Evolutionary conservation across 53 echinoderm and acorn worm species (phyloP), one percentile per base, ranked within the genome.

Genomic region (Stichopus horrens): DNA sequence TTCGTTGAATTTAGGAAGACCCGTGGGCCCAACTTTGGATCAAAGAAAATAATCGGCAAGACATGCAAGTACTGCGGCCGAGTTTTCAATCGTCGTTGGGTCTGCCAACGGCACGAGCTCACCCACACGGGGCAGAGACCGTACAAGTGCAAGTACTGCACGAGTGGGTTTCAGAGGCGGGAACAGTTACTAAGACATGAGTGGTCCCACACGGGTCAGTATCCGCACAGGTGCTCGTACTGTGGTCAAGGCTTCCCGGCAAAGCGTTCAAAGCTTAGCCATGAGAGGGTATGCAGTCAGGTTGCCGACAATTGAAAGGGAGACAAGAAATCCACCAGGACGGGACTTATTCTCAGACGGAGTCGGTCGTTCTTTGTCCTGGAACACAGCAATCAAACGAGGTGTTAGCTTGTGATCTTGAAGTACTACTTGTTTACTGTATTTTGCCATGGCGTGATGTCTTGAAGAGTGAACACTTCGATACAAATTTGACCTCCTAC

Each of bases 41-140:
- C 57, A 58, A 81, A 81, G 58, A 7, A 58, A 21, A 9, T 56
- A 55, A 56, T 55, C 8, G 81, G 81, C 21, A 81, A 58, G 58
- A 81, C 81, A 18, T 81, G 81, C 81, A 54, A 58, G n/a, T 81
- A 81, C 53, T 81, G 81, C 18, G 81, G 81, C 8, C n/a, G 57
- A 54, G 58, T 58, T 18, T 81, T 81, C 81, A 81, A 81, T n/a
- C 81, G 81, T 10, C 57, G 81, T 55, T 81, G 81, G 81, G 22
- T 81, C 8, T 81, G 81, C 58, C 56, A 81, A 81, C 57, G 81
- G 8, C 81, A 81, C 14, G 81, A 81, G 81, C 81, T 81, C 57
- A 81, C 81, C 22, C 81, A 81, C 81, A 81, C 81, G 9, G 81
- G 81, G 58, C 57, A 53, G 18, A 81, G 58, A 53, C 81, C 81